phyloP scores from a whole-genome alignment of 2,888 invertebrate species.

The Cantharis lateralis region DNA sequence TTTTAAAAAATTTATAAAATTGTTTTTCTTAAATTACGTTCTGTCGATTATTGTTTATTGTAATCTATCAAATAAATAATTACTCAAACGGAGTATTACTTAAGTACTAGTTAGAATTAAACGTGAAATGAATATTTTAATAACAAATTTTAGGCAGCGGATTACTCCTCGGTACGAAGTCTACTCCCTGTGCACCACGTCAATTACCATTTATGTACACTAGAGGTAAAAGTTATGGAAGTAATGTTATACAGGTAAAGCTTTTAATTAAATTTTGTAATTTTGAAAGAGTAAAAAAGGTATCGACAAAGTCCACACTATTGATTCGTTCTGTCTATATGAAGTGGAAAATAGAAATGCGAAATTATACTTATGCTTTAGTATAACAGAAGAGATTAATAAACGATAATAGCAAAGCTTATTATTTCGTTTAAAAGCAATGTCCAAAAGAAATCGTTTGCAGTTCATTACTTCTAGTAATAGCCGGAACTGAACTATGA shows the following conservation, averaged over 20 bases:
- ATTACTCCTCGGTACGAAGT: too few species aligned
- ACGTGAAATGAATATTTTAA: too few species aligned
- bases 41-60: too few species aligned
- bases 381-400: neutral
- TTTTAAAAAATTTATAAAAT: too few species aligned
- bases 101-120: too few species aligned
- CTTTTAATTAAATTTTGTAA: neutral
- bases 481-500: conserved; percentile 35
- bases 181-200: too few species aligned
- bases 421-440: conserved; percentile 24
- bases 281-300: neutral
- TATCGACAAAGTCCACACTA: neutral
- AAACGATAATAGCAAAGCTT: neutral
- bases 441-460: conserved; percentile 27
- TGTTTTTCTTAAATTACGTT: too few species aligned
- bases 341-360: neutral
- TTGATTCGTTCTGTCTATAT: neutral
- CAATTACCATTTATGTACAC: too few species aligned
- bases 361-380: neutral
- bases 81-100: too few species aligned
- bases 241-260: neutral
- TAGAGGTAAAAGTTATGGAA: too few species aligned
- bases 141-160: too few species aligned
- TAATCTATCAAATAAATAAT: too few species aligned
- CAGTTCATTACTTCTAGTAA: conserved; percentile 32